phyloP scores from a whole-genome alignment of 2,797 vertebrate genomes.

The Leptoclinus maculatus region DNA sequence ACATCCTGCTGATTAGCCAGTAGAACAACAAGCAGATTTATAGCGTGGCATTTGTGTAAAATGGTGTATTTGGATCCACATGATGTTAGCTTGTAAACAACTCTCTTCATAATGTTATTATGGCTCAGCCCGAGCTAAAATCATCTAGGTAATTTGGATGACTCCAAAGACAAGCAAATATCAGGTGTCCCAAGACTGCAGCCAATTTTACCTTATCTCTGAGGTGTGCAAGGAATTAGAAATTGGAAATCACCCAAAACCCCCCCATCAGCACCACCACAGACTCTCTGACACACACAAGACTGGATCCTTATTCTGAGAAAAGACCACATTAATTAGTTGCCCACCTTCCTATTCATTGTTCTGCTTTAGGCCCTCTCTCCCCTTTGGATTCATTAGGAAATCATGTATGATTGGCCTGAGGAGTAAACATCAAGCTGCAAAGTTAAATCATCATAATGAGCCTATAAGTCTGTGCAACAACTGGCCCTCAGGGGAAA shows the following conservation, averaged over 20 bases:
- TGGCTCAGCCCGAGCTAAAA: background rate
- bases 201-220: slow-evolving; percentile 43
- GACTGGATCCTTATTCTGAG: slow-evolving; percentile 41
- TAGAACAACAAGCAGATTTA: slow-evolving; percentile 9
- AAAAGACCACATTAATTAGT: slow-evolving; percentile 66
- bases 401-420: slow-evolving; percentile 63
- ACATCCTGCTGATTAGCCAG: slow-evolving; percentile 8
- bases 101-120: slow-evolving; percentile 7
- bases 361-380: slow-evolving; percentile 40
- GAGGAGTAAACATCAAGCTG: slow-evolving; percentile 69
- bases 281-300: slow-evolving; percentile 28
- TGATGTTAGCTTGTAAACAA: background rate
- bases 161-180: slow-evolving; percentile 48
- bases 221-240: slow-evolving; percentile 55
- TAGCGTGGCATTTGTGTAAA: background rate
- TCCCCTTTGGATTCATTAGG: slow-evolving; percentile 46
- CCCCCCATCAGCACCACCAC: slow-evolving; percentile 16
- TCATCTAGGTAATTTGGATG: slow-evolving; percentile 34
- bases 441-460: slow-evolving; percentile 67
- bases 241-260: slow-evolving; percentile 52
- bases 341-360: slow-evolving; percentile 60
- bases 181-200: slow-evolving; percentile 45
- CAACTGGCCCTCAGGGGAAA: slow-evolving; percentile 23
- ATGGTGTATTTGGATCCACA: background rate
- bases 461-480: slow-evolving; percentile 32